Evolutionary conservation across 2,888 invertebrate species (phyloP), one percentile per base, ranked within the genome.

Genomic region (Drosophila phalerata): DNA sequence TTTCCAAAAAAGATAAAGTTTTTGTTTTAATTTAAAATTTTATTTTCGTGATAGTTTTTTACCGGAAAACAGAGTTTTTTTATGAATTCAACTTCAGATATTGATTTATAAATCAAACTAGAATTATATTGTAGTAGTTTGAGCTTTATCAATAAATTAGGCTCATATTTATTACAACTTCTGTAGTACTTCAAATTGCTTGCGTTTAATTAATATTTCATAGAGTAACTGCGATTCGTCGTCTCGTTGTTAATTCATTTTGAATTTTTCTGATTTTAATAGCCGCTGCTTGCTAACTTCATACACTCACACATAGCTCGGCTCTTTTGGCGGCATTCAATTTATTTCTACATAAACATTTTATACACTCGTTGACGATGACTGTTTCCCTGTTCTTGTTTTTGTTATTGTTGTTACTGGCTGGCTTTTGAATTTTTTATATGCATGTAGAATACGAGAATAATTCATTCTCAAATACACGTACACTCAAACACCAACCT

Each of bases 301-400:
- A 48, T 22, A 32, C 43, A 56, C 30, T 55, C 34, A 45, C 34
- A 43, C 34, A 34, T 42, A 28, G 42, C 25, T 52, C 51, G 52
- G 45, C 63, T 52, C 73, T 65, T 69, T 70, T 67, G 71, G 77
- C 81, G 68, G 49, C 69, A 82, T 87, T 85, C 85, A 87, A 85
- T 85, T 85, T 79, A 85, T 85, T 81, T 77, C 60, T 68, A 79
- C 73, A 79, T 81, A 77, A 83, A 79, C 82, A 81, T 87, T 79
- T 81, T 79, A 73, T 79, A 73, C 61, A 86, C 73, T 73, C 81
- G 79, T 71, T 70, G 72, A 64, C 56, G 63, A 57, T 30, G 58
- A 67, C 69, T 69, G 62, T 73, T 70, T 53, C 32, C 40, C 47
- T 71, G 56, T 64, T 75, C 61, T 43, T 58, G 43, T 47, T 64